Evolutionary conservation across 2,888 invertebrate species (phyloP).

Genomic region (Luperina nickerlii): DNA sequence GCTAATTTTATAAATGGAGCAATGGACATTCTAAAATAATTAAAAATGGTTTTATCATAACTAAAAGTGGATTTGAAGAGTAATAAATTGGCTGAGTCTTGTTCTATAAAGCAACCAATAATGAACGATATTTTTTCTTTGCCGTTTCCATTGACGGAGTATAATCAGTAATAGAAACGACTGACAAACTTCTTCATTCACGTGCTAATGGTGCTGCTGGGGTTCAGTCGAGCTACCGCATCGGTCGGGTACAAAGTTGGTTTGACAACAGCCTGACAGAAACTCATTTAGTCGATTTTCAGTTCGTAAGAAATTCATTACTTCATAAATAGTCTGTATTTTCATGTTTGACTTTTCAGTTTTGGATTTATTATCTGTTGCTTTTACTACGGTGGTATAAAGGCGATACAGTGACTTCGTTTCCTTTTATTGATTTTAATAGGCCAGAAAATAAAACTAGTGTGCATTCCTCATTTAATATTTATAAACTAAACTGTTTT

Average conservation of each 20-base stretch:
- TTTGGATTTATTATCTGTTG: slow-evolving; percentile 51
- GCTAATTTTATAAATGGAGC: too few relatives aligned
- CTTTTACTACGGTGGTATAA: slow-evolving; percentile 40
- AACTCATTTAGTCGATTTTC: slow-evolving; percentile 14
- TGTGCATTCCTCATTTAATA: slow-evolving; percentile 51
- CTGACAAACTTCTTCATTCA: neutral
- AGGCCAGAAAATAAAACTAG: slow-evolving; percentile 64
- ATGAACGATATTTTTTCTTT: too few relatives aligned
- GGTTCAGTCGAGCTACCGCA: neutral
- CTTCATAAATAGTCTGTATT: neutral
- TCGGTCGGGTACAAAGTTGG: neutral
- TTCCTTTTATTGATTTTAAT: slow-evolving; percentile 77
- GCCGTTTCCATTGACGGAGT: too few relatives aligned
- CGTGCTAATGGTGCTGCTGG: too few relatives aligned
- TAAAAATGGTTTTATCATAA: too few relatives aligned
- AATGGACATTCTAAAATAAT: too few relatives aligned
- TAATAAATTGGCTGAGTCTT: too few relatives aligned
- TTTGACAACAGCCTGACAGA: neutral
- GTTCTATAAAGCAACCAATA: too few relatives aligned
- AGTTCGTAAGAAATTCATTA: too few relatives aligned
- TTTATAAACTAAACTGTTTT: slow-evolving; percentile 32
- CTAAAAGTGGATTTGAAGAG: too few relatives aligned
- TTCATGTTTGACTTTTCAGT: slow-evolving; percentile 34
- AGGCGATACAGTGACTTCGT: slow-evolving; percentile 54
- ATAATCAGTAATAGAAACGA: neutral